A percentile compares a stretch with the other conserved stretches of the same genome.
These are phyloP conservation scores for Ectropis grisescens DNA, from an alignment of 1,140 invertebrate species.

Conservation along the genomic window DNA sequence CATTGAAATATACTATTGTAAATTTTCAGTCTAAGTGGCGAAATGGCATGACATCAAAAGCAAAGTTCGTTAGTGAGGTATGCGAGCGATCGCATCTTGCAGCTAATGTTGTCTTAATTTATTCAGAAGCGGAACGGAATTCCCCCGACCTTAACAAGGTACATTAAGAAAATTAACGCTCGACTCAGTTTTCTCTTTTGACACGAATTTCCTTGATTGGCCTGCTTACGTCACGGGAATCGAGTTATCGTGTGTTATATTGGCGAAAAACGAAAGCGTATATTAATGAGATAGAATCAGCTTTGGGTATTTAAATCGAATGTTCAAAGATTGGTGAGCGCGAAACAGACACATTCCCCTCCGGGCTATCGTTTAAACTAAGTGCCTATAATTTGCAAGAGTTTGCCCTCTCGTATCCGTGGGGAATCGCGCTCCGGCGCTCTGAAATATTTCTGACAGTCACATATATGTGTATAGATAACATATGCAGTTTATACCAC, in stretches of 20 bases:
- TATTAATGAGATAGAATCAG: too few relatives aligned
- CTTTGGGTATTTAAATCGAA: too few relatives aligned
- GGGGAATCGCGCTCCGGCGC: constrained; percentile 41
- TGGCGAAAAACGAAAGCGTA: constrained; percentile 7
- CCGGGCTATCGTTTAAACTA: constrained; percentile 57
- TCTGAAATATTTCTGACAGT: too few relatives aligned
- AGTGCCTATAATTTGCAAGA: constrained; percentile 61
- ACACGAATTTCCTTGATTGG: constrained; percentile 49
- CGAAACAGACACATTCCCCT: too few relatives aligned
- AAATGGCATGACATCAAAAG: constrained; percentile 1
- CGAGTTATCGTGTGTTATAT: constrained; percentile 31
- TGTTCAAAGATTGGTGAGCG: too few relatives aligned
- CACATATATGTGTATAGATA: too few relatives aligned
- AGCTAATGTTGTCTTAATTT: constrained; percentile 36
- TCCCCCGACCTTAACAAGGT: constrained; percentile 39
- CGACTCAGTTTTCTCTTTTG: constrained; percentile 33
- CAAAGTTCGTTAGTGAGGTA: constrained; percentile 28
- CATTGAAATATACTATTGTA: too few relatives aligned
- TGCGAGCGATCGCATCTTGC: constrained; percentile 20
- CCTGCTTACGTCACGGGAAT: constrained; percentile 38
- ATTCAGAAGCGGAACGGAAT: constrained; percentile 29
- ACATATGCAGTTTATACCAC: too few relatives aligned
- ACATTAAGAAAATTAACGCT: constrained; percentile 58
- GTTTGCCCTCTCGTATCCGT: constrained; percentile 39
- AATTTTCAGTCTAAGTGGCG: too few relatives aligned